phyloP scores from a whole-genome alignment of 2,113 vertebrate species.

The Phylloscopus trochilus region DNA sequence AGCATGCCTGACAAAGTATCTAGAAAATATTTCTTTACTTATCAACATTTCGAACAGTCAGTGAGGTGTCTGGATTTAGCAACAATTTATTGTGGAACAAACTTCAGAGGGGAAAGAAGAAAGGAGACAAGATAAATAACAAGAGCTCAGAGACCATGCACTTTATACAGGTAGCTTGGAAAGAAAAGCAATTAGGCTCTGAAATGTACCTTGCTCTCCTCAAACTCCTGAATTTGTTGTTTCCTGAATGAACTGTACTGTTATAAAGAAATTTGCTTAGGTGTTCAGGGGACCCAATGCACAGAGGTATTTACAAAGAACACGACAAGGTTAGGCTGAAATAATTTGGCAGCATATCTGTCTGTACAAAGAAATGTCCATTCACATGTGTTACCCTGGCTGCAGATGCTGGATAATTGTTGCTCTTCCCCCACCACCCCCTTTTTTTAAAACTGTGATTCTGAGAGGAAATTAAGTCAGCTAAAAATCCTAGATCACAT shows the following conservation, averaged over 20 bases:
- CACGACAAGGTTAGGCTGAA: background rate
- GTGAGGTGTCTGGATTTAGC: background rate
- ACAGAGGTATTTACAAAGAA: background rate
- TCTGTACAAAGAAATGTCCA: background rate
- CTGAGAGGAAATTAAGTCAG: background rate
- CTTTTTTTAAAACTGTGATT: background rate
- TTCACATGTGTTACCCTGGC: background rate
- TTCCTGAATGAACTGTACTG: background rate
- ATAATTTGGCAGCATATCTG: background rate
- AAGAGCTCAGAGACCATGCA: background rate
- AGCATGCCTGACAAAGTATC: background rate
- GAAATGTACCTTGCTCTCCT: background rate
- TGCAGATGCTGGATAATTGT: background rate
- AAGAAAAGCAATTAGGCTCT: constrained; percentile 12
- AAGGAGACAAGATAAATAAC: background rate
- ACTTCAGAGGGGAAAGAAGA: background rate
- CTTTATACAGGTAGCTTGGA: background rate
- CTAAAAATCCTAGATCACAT: background rate
- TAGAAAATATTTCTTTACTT: constrained; percentile 9
- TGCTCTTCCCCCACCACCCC: accelerated
- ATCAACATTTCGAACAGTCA: background rate
- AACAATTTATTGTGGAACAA: background rate
- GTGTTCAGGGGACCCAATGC: background rate
- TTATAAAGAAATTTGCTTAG: background rate
- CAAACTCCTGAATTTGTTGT: background rate